Base-by-base conservation (phyloP, 2,888 invertebrate genomes). In the Cataglyphis cursor region DNA sequence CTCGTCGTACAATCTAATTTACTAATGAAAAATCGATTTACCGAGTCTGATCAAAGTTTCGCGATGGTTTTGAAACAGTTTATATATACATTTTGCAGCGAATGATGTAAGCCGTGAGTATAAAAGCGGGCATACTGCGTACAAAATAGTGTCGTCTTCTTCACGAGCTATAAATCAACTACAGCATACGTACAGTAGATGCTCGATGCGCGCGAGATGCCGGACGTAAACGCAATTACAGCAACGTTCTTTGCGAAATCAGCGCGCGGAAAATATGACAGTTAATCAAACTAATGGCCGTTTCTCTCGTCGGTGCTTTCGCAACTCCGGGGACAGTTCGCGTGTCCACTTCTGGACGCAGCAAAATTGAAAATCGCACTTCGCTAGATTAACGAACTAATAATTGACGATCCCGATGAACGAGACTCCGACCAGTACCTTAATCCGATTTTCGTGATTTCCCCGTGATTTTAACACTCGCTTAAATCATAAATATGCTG, bases 211-310 rank as follows among this genome's bases (percentile, higher is more conserved):
- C 28, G 21, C 54, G 64, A 74, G 54, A 81, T 73, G 38, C 61
- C 57, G 68, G 21, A 65, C 68, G 68, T 38, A 61, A 87, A 86
- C 31, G 73, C 73, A 83, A 78, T 87, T 65, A 81, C 65, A 28
- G 15, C 31, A 73, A 44, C 85, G 84, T 85, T 88, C 85, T 88
- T 86, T 86, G 86, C 78, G 78, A 87, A 89, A 89, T 86, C 85
- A 86, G 70, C 81, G 78, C 73, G 82, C 88, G 88, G 89, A 85
- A 90, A 91, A 85, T 90, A 87, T 90, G 90, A 91, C 89, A 91
- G 92, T 92, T 92, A 92, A 93, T 93, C 93, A 90, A 93, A 92
- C 92, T 93, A 93, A 93, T 92, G 93, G 92, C 64, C 80, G 87
- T 87, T 91, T 90, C 88, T 91, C 88, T 88, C 84, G 88, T 90